Evolutionary conservation across 2,797 vertebrate species (phyloP).

Genomic region (Neosilurus mollespiculum): DNA sequence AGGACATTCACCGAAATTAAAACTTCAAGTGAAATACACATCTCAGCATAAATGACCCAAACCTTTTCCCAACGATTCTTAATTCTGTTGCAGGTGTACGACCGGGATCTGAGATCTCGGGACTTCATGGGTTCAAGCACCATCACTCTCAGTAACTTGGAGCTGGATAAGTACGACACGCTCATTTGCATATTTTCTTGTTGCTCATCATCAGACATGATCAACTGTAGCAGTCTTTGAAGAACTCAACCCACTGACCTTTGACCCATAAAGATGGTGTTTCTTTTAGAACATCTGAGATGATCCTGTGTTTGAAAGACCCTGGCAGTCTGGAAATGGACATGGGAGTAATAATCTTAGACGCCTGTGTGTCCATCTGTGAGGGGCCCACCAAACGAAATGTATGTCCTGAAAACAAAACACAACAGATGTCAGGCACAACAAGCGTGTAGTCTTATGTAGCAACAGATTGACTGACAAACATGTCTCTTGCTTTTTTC

Average conservation of each 20-base stretch:
- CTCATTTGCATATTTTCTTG: slow-evolving; percentile 10
- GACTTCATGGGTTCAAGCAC: slow-evolving; percentile 91
- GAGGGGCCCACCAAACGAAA: slow-evolving; percentile 87
- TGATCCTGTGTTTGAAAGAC: slow-evolving; percentile 82
- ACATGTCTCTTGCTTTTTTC: slow-evolving; percentile 37
- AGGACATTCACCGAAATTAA: neutral
- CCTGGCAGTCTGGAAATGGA: slow-evolving; percentile 88
- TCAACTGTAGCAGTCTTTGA: slow-evolving; percentile 8
- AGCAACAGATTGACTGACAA: slow-evolving; percentile 49
- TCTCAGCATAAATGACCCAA: neutral
- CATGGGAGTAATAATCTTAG: slow-evolving; percentile 89
- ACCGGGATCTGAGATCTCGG: slow-evolving; percentile 87
- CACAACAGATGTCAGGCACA: slow-evolving; percentile 26
- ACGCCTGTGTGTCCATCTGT: slow-evolving; percentile 82
- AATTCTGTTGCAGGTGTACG: slow-evolving; percentile 79
- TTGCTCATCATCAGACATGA: neutral
- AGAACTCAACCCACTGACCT: neutral
- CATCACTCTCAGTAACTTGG: slow-evolving; percentile 76
- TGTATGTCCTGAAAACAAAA: slow-evolving; percentile 58
- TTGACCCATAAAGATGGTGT: slow-evolving; percentile 8
- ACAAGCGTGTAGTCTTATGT: slow-evolving; percentile 14
- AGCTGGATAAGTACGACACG: slow-evolving; percentile 82
- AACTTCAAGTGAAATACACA: neutral
- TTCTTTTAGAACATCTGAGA: slow-evolving; percentile 77
- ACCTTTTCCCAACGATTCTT: slow-evolving; percentile 3